phyloP scores from a whole-genome alignment of 1,140 invertebrate species.

The Leucophenga varia region DNA sequence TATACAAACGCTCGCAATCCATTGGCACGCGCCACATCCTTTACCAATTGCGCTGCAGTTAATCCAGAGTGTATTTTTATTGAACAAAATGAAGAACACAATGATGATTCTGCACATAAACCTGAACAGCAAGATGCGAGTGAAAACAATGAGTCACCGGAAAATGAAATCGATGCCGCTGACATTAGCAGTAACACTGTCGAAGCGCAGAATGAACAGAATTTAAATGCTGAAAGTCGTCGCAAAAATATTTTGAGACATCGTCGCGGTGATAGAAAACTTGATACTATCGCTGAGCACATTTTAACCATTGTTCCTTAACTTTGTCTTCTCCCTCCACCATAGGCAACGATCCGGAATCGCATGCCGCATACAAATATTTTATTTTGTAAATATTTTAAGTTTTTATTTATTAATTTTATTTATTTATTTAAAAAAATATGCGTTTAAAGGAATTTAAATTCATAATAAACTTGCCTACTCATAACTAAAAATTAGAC shows the following conservation, averaged over 20 bases:
- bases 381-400: slow-evolving; percentile 37
- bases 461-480: slow-evolving; percentile 49
- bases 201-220: slow-evolving; percentile 23
- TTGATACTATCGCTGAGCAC: slow-evolving; percentile 35
- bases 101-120: not conserved
- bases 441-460: slow-evolving; percentile 12
- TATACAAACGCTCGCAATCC: slow-evolving; percentile 42
- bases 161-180: not conserved
- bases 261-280: slow-evolving; percentile 31
- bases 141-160: not conserved
- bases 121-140: not conserved
- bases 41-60: slow-evolving; percentile 35
- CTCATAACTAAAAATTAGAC: too few relatives aligned
- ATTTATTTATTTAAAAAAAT: slow-evolving; percentile 48
- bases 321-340: not conserved
- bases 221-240: slow-evolving; percentile 32
- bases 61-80: slow-evolving; percentile 51
- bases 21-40: slow-evolving; percentile 29
- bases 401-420: slow-evolving; percentile 45
- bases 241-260: slow-evolving; percentile 27
- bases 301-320: slow-evolving; percentile 23
- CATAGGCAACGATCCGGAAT: not conserved
- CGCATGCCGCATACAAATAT: slow-evolving; percentile 18
- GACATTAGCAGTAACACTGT: slow-evolving; percentile 4
- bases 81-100: slow-evolving; percentile 22